phyloP scores from a whole-genome alignment of 2,797 vertebrate species.

The Leptatherina wallacei region DNA sequence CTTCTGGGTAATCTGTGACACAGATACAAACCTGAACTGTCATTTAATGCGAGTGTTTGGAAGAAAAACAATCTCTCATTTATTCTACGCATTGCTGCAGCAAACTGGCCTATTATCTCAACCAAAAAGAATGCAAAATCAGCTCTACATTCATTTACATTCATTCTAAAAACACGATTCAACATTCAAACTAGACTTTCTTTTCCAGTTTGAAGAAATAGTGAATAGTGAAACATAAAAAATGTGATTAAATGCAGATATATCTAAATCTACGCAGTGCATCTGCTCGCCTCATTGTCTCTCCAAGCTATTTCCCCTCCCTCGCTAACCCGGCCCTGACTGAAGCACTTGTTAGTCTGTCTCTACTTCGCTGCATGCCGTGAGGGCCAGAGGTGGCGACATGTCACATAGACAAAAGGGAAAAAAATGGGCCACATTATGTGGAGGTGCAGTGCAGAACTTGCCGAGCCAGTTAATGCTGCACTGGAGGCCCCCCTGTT shows the following conservation, averaged over 20 bases:
- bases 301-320: not conserved
- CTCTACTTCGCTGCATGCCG: conserved; percentile 9
- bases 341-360: conserved; percentile 16
- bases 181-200: not conserved
- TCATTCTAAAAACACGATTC: not conserved
- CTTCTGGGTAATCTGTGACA: conserved; percentile 71
- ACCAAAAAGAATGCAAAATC: not conserved
- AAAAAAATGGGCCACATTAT: conserved; percentile 56
- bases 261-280: too few species aligned
- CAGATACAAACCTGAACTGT: conserved; percentile 52
- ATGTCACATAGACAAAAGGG: conserved; percentile 57
- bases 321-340: conserved; percentile 29
- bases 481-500: conserved; percentile 52
- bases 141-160: not conserved
- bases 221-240: too few species aligned
- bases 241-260: not conserved
- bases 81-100: not conserved
- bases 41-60: conserved; percentile 28
- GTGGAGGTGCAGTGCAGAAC: conserved; percentile 54
- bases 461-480: conserved; percentile 21
- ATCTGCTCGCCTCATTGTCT: not conserved
- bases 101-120: not conserved
- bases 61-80: not conserved
- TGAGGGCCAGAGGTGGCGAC: conserved; percentile 52
- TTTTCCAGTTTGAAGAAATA: not conserved